Percentiles rank a stretch among this genome's conserved stretches.
These are phyloP conservation scores for Leptinotarsa lineolata DNA, from an alignment of 1,140 invertebrate species.

Conservation along the genomic window DNA sequence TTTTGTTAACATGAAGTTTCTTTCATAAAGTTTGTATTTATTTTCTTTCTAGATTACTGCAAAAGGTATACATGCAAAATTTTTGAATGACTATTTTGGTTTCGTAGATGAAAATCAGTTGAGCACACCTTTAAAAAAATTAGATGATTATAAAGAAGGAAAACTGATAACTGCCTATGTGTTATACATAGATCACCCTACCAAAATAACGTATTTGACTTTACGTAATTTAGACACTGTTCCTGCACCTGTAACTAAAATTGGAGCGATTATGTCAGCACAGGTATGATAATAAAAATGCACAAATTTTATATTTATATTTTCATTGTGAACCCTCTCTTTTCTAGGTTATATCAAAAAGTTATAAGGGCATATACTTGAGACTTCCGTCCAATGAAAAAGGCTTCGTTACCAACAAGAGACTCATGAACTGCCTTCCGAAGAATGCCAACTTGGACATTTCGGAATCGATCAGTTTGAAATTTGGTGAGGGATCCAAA, in stretches of 20 bases:
- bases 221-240: conserved; percentile 55
- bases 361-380: conserved; percentile 61
- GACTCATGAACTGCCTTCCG: conserved; percentile 37
- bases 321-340: not conserved
- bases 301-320: not conserved
- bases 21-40: conserved; percentile 16
- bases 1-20: too few relatives aligned
- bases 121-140: conserved; percentile 46
- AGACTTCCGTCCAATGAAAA: conserved; percentile 58
- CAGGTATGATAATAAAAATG: conserved; percentile 49
- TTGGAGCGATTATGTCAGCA: conserved; percentile 60
- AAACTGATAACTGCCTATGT: conserved; percentile 61
- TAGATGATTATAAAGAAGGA: conserved; percentile 54
- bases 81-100: conserved; percentile 59
- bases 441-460: conserved; percentile 42
- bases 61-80: conserved; percentile 64
- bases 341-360: conserved; percentile 54
- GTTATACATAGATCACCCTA: conserved; percentile 68
- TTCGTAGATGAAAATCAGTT: conserved; percentile 62
- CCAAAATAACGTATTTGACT: conserved; percentile 68
- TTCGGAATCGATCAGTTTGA: conserved; percentile 53
- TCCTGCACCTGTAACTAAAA: conserved; percentile 44
- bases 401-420: conserved; percentile 62
- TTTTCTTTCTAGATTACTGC: conserved; percentile 54
- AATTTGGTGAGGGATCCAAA: conserved; percentile 59